These are phyloP conservation scores for Achlya flavicornis DNA, from an alignment of 2,888 invertebrate genomes.

Conservation along the genomic window DNA sequence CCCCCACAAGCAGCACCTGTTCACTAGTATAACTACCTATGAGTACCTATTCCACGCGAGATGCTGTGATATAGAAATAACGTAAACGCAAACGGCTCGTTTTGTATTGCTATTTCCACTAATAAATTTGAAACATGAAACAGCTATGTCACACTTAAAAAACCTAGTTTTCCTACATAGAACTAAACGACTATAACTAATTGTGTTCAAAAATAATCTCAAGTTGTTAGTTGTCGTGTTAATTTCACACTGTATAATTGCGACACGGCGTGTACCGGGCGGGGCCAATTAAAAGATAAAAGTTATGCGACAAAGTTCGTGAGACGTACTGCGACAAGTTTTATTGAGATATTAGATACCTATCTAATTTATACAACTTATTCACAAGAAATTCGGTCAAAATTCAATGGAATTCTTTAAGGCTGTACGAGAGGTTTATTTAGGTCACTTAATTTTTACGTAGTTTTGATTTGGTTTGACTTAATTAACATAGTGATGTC, in stretches of 20 bases:
- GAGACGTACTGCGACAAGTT: conserved; percentile 3
- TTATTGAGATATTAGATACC: conserved; percentile 7
- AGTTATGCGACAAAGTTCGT: conserved; percentile 26
- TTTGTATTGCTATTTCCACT: no score
- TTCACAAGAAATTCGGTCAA: not conserved
- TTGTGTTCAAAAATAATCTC: not conserved
- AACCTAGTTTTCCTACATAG: no score
- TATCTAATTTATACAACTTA: conserved; percentile 3
- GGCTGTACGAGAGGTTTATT: not conserved
- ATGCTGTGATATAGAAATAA: no score
- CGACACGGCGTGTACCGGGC: conserved; percentile 27
- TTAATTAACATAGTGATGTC: no score
- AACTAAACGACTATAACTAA: not conserved
- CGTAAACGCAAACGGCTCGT: no score
- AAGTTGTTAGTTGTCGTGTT: conserved; percentile 1
- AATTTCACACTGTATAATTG: conserved; percentile 24
- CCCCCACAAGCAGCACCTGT: no score
- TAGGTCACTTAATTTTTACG: not conserved
- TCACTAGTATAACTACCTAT: no score
- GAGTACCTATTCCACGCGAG: no score
- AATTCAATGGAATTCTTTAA: not conserved
- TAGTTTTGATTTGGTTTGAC: no score
- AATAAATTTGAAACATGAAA: no score
- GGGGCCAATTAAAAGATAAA: conserved; percentile 37
- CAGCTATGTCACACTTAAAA: no score